phyloP scores from a whole-genome alignment of 2,797 vertebrate species.

The Zenarchopterus dispar region DNA sequence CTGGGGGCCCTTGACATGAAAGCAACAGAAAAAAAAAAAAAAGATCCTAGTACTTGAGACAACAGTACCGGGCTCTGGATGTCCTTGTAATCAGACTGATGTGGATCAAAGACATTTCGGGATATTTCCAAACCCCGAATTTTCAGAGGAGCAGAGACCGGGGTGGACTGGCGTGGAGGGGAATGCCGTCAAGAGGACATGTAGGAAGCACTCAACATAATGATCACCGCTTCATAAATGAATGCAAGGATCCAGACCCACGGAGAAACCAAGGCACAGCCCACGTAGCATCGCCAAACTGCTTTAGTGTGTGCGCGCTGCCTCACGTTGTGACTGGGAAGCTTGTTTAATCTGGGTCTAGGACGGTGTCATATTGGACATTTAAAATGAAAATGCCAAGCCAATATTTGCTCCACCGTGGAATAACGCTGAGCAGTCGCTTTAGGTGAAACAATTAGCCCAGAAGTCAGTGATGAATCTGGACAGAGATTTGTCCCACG shows the following conservation, averaged over 20 bases:
- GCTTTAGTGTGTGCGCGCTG: slow-evolving; percentile 60
- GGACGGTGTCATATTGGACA: slow-evolving; percentile 46
- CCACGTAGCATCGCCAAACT: slow-evolving; percentile 72
- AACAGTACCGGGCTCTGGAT: slow-evolving; percentile 58
- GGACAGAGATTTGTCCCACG: slow-evolving; percentile 40
- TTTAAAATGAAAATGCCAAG: slow-evolving; percentile 26
- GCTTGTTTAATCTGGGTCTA: slow-evolving; percentile 70
- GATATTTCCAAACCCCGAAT: slow-evolving; percentile 42
- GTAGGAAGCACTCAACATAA: slow-evolving; percentile 54
- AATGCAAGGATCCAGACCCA: slow-evolving; percentile 57
- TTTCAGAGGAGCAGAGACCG: slow-evolving; percentile 13
- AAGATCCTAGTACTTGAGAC: slow-evolving; percentile 57
- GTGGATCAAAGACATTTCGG: slow-evolving; percentile 47
- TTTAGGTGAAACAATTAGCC: slow-evolving; percentile 2
- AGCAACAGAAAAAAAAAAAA: slow-evolving; percentile 35
- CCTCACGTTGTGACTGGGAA: slow-evolving; percentile 54
- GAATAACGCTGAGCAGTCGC: background rate
- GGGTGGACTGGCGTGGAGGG: slow-evolving; percentile 5
- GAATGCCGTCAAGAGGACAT: slow-evolving; percentile 34
- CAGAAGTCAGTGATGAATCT: slow-evolving; percentile 37
- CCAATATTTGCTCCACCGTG: slow-evolving; percentile 4
- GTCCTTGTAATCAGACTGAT: slow-evolving; percentile 75
- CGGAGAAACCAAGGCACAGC: slow-evolving; percentile 72
- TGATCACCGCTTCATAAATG: slow-evolving; percentile 52
- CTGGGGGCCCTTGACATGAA: slow-evolving; percentile 55